Conservation (phyloP, 2,113 vertebrate species). For the Ceuthmochares aereus region DNA sequence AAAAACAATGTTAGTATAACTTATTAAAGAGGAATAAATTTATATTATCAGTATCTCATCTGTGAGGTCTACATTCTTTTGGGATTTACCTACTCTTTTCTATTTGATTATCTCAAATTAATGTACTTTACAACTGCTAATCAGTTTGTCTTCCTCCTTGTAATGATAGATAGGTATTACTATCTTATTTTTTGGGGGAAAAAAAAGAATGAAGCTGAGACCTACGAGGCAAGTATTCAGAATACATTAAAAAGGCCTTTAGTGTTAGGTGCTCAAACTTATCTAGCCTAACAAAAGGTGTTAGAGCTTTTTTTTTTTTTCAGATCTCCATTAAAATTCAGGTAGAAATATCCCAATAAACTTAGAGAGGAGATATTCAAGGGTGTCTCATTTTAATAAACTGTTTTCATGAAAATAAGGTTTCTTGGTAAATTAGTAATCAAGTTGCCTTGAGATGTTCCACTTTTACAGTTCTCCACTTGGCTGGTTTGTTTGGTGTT, state of each 20-base stretch:
- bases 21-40: constrained; percentile 14
- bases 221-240: neutral
- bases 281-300: neutral
- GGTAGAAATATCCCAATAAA: neutral
- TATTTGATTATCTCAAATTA: neutral
- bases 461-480: neutral
- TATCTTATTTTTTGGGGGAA: neutral
- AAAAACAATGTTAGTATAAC: constrained; percentile 4
- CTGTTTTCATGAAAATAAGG: neutral
- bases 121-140: neutral
- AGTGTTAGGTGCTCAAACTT: neutral
- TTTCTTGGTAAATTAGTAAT: neutral
- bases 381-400: neutral
- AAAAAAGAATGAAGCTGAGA: neutral
- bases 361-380: neutral
- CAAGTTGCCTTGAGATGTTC: neutral
- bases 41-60: neutral
- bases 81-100: neutral
- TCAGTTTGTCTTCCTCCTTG: neutral
- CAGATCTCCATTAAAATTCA: neutral
- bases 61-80: neutral
- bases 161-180: neutral
- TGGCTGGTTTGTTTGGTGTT: neutral
- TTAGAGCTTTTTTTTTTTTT: neutral
- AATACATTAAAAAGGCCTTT: neutral